These are phyloP conservation scores for Enteromius treurensis DNA, from an alignment of 2,797 vertebrate genomes.

Conservation along the genomic window DNA sequence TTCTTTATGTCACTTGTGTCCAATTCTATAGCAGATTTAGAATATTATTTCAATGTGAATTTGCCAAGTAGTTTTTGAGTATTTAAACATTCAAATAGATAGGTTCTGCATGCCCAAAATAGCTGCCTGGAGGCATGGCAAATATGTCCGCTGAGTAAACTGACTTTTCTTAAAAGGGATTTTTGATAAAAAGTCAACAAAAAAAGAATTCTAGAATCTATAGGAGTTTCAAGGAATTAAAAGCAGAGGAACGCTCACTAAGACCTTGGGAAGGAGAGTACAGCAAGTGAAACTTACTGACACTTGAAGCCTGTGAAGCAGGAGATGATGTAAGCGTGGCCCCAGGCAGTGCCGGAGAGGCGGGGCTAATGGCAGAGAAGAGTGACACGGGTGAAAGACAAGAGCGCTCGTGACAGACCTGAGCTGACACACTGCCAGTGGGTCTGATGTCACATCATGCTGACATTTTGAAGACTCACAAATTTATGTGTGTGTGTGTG, in stretches of 20 bases:
- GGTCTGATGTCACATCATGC: conserved; percentile 20
- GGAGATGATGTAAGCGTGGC: conserved; percentile 16
- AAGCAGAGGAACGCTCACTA: conserved; percentile 7
- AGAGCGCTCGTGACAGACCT: conserved; percentile 28
- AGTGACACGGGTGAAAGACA: conserved; percentile 12
- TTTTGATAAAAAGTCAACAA: neutral
- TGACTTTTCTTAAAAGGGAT: conserved; percentile 12
- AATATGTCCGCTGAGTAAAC: neutral
- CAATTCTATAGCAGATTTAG: neutral
- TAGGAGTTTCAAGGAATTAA: neutral
- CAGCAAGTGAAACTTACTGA: conserved; percentile 31
- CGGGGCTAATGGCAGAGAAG: conserved; percentile 3
- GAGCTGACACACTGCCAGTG: conserved; percentile 36
- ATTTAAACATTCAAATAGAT: neutral
- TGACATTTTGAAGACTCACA: conserved; percentile 18
- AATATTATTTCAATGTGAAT: neutral
- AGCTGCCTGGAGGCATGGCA: neutral
- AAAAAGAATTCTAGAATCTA: neutral
- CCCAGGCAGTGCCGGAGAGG: conserved; percentile 10
- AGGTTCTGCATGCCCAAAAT: neutral
- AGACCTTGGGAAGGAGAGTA: conserved; percentile 26
- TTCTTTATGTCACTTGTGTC: neutral
- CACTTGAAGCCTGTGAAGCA: conserved; percentile 9
- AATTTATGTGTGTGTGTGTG: neutral
- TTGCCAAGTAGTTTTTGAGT: neutral